Evolutionary conservation across 2,888 invertebrate species (phyloP), one percentile per base, ranked within the genome.

Genomic region (Polyommatus icarus): DNA sequence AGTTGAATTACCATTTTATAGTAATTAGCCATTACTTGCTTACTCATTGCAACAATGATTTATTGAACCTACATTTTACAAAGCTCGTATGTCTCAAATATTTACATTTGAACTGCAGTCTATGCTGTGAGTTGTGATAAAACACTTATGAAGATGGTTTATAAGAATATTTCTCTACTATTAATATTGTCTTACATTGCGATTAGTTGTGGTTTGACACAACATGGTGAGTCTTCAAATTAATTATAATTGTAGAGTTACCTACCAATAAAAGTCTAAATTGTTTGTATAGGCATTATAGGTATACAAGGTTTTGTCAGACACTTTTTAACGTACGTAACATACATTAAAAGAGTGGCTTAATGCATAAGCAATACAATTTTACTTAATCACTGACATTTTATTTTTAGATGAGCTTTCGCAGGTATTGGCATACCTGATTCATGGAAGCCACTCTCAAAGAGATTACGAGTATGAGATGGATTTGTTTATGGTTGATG

Each of bases 321-420:
- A n/a, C n/a, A n/a, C n/a, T n/a, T 24, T 24, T 24, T 24, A 24
- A 24, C 24, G 24, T 24, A 24, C n/a, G n/a, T n/a, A n/a, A n/a
- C 24, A 24, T 24, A 24, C 24, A 24, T 24, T 24, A 24, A 24
- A 24, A 24, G 24, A 24, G 24, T 24, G 1, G 24, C 24, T 24
- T 24, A 24, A 24, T 24, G 1, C 24, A 24, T 24, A 24, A 24
- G 1, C 1, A 24, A 36, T 18, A 54, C 46, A 46, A 10, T 46
- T 46, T 10, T 46, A 46, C 46, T 46, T 46, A 40, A 10, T 40
- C 1, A 40, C 8, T 40, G 8, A 50, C 4, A 15, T 24, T 61
- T 24, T 61, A 12, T 61, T 67, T 67, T 29, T 29, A 67, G 67
- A 67, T 67, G 61, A 67, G 67, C 67, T 29, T 32, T 67, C 29